These are phyloP conservation scores for Pseudoatta argentina DNA, from an alignment of 1,140 invertebrate species.

Conservation along the genomic window DNA sequence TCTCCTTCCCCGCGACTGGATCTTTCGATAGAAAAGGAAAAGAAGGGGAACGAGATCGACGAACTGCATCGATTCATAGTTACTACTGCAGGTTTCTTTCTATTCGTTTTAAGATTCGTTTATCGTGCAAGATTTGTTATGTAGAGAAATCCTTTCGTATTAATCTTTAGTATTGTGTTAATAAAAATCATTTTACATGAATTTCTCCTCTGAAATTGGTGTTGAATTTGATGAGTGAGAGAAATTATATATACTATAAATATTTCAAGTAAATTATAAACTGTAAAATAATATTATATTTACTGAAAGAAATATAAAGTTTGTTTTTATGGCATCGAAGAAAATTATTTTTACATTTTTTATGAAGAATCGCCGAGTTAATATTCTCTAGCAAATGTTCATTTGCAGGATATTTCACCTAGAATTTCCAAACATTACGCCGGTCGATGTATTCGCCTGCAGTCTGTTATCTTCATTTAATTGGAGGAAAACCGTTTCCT, in stretches of 20 bases:
- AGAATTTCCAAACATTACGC: neutral
- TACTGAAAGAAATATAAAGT: neutral
- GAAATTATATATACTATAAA: neutral
- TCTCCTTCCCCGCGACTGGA: constrained; percentile 10
- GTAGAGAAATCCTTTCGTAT: neutral
- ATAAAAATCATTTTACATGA: neutral
- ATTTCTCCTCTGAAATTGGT: neutral
- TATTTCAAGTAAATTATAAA: neutral
- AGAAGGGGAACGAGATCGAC: neutral
- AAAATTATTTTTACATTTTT: constrained; percentile 1
- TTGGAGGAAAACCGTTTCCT: constrained; percentile 31
- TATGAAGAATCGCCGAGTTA: neutral
- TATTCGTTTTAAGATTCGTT: neutral
- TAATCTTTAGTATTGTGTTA: neutral
- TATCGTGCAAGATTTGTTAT: neutral
- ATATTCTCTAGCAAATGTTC: neutral
- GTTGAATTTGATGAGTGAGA: neutral
- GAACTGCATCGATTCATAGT: neutral
- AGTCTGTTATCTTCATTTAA: constrained; percentile 12
- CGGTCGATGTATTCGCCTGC: neutral
- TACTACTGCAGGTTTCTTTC: neutral
- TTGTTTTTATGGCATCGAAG: neutral
- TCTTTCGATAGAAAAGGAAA: constrained; percentile 24
- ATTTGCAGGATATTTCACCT: neutral
- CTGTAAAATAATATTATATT: neutral